Evolutionary conservation across 2,888 invertebrate genomes (phyloP).

Genomic region (Gari tellinella): DNA sequence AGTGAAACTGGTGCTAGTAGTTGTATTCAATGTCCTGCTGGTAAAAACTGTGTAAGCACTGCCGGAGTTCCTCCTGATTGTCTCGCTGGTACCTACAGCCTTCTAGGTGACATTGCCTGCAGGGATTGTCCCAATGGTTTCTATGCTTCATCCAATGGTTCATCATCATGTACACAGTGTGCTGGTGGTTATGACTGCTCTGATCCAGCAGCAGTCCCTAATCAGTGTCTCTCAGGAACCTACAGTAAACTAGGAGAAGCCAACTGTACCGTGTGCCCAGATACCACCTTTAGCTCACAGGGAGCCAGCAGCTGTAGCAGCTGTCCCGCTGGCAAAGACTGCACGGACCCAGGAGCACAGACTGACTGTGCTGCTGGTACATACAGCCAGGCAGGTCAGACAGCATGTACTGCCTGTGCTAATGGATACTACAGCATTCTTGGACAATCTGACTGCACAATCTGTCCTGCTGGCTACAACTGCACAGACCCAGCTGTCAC

Average conservation of each 20-base stretch:
- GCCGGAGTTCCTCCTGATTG: conserved; percentile 51
- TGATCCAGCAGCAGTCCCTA: conserved; percentile 36
- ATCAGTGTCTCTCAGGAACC: conserved; percentile 38
- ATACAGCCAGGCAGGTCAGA: conserved; percentile 50
- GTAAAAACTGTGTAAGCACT: conserved; percentile 43
- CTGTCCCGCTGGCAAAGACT: conserved; percentile 45
- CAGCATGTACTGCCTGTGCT: conserved; percentile 38
- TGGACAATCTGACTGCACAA: conserved; percentile 59
- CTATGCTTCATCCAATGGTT: conserved; percentile 39
- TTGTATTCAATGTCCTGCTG: conserved; percentile 64
- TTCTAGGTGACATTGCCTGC: conserved; percentile 74
- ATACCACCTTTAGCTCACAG: conserved; percentile 71
- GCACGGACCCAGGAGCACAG: conserved; percentile 34
- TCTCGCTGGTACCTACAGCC: conserved; percentile 64
- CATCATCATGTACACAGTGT: conserved; percentile 70
- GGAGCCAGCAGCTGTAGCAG: conserved; percentile 59
- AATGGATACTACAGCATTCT: conserved; percentile 42
- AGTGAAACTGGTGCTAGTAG: conserved; percentile 28
- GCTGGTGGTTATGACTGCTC: conserved; percentile 70
- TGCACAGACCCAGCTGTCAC: conserved; percentile 70
- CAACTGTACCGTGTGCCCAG: conserved; percentile 54
- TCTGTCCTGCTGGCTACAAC: conserved; percentile 74
- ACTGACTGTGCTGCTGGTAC: conserved; percentile 52
- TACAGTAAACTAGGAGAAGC: conserved; percentile 50
- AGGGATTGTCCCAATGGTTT: conserved; percentile 66